Evolutionary conservation across 2,113 vertebrate species (phyloP).

Genomic region (Phyllostomus discolor): DNA sequence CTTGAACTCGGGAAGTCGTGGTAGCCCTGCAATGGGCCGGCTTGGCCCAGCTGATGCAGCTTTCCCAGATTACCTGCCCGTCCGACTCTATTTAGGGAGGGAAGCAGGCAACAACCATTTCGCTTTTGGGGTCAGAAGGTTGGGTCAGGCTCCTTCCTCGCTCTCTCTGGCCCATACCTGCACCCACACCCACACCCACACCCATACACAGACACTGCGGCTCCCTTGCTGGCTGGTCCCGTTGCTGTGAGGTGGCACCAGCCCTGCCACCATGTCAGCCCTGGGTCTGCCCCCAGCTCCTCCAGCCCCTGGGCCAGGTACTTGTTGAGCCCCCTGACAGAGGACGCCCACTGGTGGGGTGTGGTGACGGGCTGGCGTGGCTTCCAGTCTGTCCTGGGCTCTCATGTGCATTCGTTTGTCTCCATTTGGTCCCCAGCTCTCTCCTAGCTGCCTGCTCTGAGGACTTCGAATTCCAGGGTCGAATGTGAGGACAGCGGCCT

Average conservation of each 20-base stretch:
- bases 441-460: not conserved
- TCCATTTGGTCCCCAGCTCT: not conserved
- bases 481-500: not conserved
- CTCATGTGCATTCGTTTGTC: not conserved
- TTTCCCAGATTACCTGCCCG: not conserved
- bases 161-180: no score
- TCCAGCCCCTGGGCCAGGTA: not conserved
- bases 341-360: not conserved
- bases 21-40: not conserved
- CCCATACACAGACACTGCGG: no score
- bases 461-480: not conserved
- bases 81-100: not conserved
- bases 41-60: not conserved
- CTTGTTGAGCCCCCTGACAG: not conserved
- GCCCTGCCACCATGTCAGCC: not conserved
- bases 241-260: rapidly evolving
- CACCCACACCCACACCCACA: no score
- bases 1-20: not conserved
- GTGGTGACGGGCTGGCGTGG: rapidly evolving
- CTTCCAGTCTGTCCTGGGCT: not conserved
- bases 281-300: not conserved
- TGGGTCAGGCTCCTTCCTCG: no score
- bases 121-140: no score
- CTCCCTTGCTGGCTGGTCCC: not conserved
- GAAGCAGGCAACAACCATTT: not conserved